Percentiles rank a stretch among this genome's conserved stretches.
Conservation (phyloP, 2,797 vertebrate species). For the Sebastes minor region DNA sequence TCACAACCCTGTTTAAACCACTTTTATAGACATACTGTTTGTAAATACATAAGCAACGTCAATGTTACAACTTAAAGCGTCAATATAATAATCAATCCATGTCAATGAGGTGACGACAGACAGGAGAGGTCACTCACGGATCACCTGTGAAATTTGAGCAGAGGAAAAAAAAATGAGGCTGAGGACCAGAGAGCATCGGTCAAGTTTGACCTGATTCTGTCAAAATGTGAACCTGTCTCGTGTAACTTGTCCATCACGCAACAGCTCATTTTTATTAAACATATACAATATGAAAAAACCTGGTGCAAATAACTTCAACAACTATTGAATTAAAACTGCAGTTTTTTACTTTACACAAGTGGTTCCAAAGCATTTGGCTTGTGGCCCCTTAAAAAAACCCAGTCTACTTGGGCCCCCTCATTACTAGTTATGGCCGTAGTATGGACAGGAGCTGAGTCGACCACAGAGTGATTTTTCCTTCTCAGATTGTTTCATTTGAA, state of each 20-base stretch:
- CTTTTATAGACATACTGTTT: constrained; percentile 30
- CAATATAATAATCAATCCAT: constrained; percentile 9
- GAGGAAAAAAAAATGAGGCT: constrained; percentile 7
- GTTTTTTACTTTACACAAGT: neutral
- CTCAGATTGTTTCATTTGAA: neutral
- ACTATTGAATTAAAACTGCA: neutral
- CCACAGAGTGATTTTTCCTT: neutral
- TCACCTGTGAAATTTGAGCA: constrained; percentile 66
- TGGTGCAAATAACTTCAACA: neutral
- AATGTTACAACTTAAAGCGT: constrained; percentile 31
- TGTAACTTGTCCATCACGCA: neutral
- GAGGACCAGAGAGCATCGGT: neutral
- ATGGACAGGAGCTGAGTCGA: neutral
- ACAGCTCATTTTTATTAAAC: neutral
- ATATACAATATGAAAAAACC: neutral
- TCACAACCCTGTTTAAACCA: constrained; percentile 56
- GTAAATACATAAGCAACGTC: constrained; percentile 29
- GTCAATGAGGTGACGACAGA: constrained; percentile 10
- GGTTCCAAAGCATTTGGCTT: neutral
- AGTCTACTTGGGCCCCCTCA: neutral
- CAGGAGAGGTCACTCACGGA: constrained; percentile 39
- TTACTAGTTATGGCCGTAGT: neutral
- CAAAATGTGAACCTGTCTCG: neutral
- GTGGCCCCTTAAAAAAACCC: neutral
- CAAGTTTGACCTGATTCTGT: constrained; percentile 26